Base-by-base conservation (phyloP, 2,888 invertebrate species). In the Morpho helenor region DNA sequence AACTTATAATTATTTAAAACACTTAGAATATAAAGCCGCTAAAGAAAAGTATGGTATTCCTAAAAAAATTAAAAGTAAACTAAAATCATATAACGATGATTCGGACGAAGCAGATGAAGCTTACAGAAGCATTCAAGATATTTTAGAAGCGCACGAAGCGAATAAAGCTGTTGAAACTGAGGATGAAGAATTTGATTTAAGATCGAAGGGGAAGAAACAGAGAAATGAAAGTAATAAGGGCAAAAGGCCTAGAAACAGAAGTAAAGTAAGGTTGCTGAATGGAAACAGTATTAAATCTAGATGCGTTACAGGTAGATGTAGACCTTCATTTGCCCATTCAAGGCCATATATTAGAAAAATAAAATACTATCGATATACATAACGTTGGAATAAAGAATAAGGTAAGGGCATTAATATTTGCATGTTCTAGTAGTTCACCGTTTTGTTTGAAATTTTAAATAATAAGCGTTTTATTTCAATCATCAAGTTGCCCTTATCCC, bases 111-210 rank as follows among this genome's bases (percentile, higher is more conserved):
- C 59, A 23, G 66, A 59, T 22, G 69, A 72, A 23, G 76, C 77
- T 1, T 85, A 82, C 52, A 82, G 77, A 58, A 82, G 79, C 56
- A 83, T 86, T 8, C 87, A 86, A 59, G 85, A 87, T 9, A 87
- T 87, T 49, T 62, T 87, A 31, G 83, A 86, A 8, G 84, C 87
- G 0, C 85, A 88, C 49, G 84, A 87, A 71, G 78, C 76, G 0
- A 86, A 84, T 55, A 74, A 77, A 65, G 68, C 63, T 0, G 63
- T 54, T 9, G 64, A 64, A 8, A 59, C 67, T 49, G 74, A 75
- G 2, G 72, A 67, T 2, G 68, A 75, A 8, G 72, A 72, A 22
- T 68, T 64, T 9, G 68, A 69, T 57, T 64, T 72, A 8, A 76
- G 60, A 52, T 74, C 60, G 74, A 79, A 57, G 49, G 52, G 43